phyloP scores from a whole-genome alignment of 2,888 invertebrate genomes.

The Nymphalis urticae region DNA sequence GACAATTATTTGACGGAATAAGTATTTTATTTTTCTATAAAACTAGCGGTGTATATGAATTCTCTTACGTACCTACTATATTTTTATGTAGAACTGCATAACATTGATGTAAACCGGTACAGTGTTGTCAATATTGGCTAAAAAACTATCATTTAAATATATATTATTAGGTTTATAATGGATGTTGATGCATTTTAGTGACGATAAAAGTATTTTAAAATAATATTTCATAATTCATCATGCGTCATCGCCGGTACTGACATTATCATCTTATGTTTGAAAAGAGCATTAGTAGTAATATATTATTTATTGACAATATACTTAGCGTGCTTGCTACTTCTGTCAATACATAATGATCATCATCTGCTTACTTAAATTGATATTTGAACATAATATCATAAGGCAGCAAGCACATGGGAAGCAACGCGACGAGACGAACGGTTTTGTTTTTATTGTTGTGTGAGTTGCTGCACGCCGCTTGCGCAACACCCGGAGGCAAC shows the following conservation, averaged over 20 bases:
- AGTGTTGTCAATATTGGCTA: too few relatives aligned
- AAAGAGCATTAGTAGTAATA: conserved; percentile 7
- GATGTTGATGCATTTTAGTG: too few relatives aligned
- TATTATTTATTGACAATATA: conserved; percentile 16
- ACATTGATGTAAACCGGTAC: too few relatives aligned
- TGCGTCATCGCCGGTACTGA: neutral
- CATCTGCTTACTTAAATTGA: conserved; percentile 18
- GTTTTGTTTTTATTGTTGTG: conserved; percentile 36
- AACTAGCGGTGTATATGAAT: too few relatives aligned
- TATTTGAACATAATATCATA: conserved; percentile 20
- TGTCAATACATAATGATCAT: conserved; percentile 25
- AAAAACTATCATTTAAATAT: too few relatives aligned
- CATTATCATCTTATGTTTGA: neutral
- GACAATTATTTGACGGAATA: neutral
- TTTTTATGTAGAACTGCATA: too few relatives aligned
- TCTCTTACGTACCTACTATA: too few relatives aligned
- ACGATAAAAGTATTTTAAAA: too few relatives aligned
- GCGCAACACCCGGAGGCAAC: conserved; percentile 78
- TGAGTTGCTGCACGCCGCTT: conserved; percentile 45
- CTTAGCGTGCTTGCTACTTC: conserved; percentile 20
- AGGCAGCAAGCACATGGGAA: conserved; percentile 17
- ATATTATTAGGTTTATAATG: too few relatives aligned
- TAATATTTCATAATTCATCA: too few relatives aligned
- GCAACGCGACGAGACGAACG: conserved; percentile 6
- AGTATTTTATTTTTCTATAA: neutral